phyloP scores from a whole-genome alignment of 2,797 vertebrate species.

The Epinephelus malabaricus region DNA sequence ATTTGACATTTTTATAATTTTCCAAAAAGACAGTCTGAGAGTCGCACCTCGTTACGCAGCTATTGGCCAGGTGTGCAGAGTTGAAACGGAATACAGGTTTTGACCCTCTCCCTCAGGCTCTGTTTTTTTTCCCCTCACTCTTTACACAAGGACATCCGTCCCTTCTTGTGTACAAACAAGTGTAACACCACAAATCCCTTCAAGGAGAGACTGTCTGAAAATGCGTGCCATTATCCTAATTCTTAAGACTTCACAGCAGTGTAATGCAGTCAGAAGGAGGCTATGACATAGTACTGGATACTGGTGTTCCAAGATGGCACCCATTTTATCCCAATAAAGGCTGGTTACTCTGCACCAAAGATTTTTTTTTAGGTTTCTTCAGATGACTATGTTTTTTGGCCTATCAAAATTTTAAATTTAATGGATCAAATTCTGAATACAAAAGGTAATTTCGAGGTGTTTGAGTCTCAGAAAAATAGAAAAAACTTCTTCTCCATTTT shows the following conservation, averaged over 20 bases:
- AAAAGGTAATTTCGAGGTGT: not conserved
- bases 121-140: not conserved
- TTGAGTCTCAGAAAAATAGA: too few relatives aligned
- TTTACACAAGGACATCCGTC: not conserved
- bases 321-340: not conserved
- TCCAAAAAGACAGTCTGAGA: not conserved
- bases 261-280: not conserved
- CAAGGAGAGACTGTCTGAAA: not conserved
- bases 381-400: too few relatives aligned
- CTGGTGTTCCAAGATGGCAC: not conserved
- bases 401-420: too few relatives aligned
- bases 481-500: too few relatives aligned
- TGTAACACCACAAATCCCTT: not conserved
- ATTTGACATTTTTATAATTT: too few relatives aligned
- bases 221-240: too few relatives aligned
- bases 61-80: not conserved
- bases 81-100: not conserved
- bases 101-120: not conserved
- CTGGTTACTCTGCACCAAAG: not conserved
- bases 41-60: too few relatives aligned
- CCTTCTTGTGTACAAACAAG: not conserved
- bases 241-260: too few relatives aligned
- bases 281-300: not conserved
- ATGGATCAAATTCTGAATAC: not conserved
- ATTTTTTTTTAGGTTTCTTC: not conserved